A percentile compares a stretch with the other conserved stretches of the same genome.
Conservation (phyloP, 2,797 vertebrate species). For the Coracias cyanogaster region DNA sequence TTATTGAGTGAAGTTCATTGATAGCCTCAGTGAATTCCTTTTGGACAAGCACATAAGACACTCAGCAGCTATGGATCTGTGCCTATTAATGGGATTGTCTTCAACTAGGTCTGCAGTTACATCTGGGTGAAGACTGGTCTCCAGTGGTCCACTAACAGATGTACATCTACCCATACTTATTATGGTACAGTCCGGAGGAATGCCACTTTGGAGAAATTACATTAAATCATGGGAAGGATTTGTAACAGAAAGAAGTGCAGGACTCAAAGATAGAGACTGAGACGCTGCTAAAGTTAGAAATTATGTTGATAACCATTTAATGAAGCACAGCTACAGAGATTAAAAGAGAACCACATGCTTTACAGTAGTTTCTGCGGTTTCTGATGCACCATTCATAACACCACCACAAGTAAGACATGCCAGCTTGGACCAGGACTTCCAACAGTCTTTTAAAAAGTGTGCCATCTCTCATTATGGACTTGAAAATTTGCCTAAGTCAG, state of each 20-base stretch:
- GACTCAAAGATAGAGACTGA: background rate
- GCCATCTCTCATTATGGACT: background rate
- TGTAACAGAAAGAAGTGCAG: background rate
- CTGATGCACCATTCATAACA: background rate
- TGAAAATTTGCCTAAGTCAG: background rate
- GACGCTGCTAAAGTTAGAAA: background rate
- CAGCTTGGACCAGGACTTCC: background rate
- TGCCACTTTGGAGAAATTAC: background rate
- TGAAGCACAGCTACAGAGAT: background rate
- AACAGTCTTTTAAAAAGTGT: background rate
- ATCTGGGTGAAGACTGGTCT: conserved; percentile 49
- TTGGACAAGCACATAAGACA: background rate
- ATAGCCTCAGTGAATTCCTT: conserved; percentile 22
- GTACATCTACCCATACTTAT: background rate
- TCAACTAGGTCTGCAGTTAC: background rate
- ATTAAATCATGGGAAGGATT: background rate
- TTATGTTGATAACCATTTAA: background rate
- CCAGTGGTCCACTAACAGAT: background rate
- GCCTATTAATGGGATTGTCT: background rate
- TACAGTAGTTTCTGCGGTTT: background rate
- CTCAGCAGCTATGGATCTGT: background rate
- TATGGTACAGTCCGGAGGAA: background rate
- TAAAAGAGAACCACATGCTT: background rate
- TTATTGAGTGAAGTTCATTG: conserved; percentile 23
- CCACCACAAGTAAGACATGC: background rate